Conservation (phyloP, 2,113 vertebrate species). For the Laterallus jamaicensis region DNA sequence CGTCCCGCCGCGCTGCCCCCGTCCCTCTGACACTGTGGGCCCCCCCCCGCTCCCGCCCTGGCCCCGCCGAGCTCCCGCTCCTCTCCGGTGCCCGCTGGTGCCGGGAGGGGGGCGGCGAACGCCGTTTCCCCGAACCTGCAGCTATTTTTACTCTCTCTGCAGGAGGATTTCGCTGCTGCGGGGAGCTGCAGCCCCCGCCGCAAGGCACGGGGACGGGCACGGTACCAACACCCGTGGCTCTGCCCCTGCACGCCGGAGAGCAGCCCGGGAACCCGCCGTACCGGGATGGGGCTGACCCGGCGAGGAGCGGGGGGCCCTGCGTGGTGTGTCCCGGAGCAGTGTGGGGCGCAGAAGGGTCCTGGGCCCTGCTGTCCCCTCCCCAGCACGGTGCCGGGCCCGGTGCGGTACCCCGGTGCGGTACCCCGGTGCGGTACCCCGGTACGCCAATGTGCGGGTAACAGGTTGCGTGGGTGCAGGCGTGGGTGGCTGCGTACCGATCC, state of each 20-base stretch:
- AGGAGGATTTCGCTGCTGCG: constrained; percentile 33
- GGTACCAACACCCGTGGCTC: background rate
- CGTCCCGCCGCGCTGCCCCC: background rate
- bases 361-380: background rate
- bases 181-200: constrained; percentile 43
- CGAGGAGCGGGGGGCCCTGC: background rate
- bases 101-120: constrained; percentile 62
- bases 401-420: no score
- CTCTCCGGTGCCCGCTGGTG: background rate
- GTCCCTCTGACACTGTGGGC: background rate
- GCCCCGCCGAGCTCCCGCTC: background rate
- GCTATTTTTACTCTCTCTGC: constrained; percentile 76
- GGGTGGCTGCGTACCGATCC: background rate
- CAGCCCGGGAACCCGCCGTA: background rate
- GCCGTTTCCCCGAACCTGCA: constrained; percentile 70
- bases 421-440: background rate
- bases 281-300: background rate
- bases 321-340: fast-evolving
- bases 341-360: background rate
- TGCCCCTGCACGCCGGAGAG: fast-evolving
- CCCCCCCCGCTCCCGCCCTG: background rate
- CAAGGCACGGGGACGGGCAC: background rate
- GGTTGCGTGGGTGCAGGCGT: background rate
- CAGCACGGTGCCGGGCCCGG: background rate
- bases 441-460: background rate